Conservation (phyloP, 2,888 invertebrate species). For the Ypsolopha scabrella region DNA sequence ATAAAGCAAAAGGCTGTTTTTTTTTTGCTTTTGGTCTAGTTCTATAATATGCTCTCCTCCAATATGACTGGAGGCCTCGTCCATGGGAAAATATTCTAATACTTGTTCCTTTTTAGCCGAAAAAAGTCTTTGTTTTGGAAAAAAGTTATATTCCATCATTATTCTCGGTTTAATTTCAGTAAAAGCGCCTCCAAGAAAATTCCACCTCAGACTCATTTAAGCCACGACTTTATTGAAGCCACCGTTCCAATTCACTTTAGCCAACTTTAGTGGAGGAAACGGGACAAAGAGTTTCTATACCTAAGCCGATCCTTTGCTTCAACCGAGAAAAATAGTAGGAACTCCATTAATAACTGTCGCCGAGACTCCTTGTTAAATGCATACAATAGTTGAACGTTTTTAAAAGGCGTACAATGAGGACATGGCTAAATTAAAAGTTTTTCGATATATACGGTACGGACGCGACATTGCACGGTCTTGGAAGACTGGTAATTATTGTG, state of each 20-base stretch:
- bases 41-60: too few relatives aligned
- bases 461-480: conserved; percentile 64
- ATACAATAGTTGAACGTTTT: conserved; percentile 69
- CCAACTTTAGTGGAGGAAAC: conserved; percentile 8
- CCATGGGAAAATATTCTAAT: too few relatives aligned
- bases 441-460: conserved; percentile 56
- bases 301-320: conserved; percentile 58
- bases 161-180: too few relatives aligned
- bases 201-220: too few relatives aligned
- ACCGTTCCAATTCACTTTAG: conserved; percentile 3
- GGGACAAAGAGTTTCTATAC: conserved; percentile 52
- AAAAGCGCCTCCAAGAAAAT: too few relatives aligned
- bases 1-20: too few relatives aligned
- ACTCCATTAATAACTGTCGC: conserved; percentile 67
- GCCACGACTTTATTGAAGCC: neutral
- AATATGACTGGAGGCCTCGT: too few relatives aligned
- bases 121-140: too few relatives aligned
- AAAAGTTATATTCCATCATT: too few relatives aligned
- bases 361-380: conserved; percentile 66
- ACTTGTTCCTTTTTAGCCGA: too few relatives aligned
- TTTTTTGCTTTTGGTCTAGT: too few relatives aligned
- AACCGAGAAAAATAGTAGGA: conserved; percentile 64
- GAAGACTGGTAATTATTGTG: conserved; percentile 61
- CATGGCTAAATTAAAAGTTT: conserved; percentile 71
- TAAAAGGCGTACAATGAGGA: conserved; percentile 65